A percentile compares a stretch with the other conserved stretches of the same genome.
Evolutionary conservation across 1,140 invertebrate species (phyloP).

Genomic region (Pseudobourletiella spinata): DNA sequence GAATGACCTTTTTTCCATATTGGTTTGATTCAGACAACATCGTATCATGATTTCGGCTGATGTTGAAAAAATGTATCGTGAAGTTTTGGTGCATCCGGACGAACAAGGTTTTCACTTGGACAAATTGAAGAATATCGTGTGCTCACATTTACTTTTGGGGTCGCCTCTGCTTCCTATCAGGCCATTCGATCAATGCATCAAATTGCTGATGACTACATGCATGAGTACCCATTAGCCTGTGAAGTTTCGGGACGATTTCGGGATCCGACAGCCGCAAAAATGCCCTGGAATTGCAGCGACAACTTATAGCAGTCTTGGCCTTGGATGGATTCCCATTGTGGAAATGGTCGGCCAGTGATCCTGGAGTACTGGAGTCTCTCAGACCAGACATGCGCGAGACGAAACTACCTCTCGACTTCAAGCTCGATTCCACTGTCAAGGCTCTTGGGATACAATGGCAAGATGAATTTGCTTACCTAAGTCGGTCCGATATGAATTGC

Average conservation of each 20-base stretch:
- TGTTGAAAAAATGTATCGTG: constrained; percentile 37
- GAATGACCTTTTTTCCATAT: constrained; percentile 39
- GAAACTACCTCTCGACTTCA: not conserved
- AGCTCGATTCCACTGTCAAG: constrained; percentile 34
- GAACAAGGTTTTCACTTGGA: constrained; percentile 10
- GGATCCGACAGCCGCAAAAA: constrained; percentile 38
- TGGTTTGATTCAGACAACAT: constrained; percentile 42
- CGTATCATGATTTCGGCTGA: constrained; percentile 38
- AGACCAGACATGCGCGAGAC: constrained; percentile 5
- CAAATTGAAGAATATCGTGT: constrained; percentile 36
- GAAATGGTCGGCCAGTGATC: constrained; percentile 39
- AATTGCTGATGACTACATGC: constrained; percentile 14
- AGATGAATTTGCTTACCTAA: not conserved
- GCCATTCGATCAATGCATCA: constrained; percentile 37
- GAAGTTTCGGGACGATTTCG: constrained; percentile 28
- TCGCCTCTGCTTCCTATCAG: constrained; percentile 37
- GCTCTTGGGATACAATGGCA: constrained; percentile 38
- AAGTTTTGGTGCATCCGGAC: constrained; percentile 8
- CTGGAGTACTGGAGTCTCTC: constrained; percentile 10
- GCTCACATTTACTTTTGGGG: constrained; percentile 40
- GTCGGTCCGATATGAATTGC: not conserved
- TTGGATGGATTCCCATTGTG: constrained; percentile 36
- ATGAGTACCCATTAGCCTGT: constrained; percentile 17
- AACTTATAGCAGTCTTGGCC: constrained; percentile 27
- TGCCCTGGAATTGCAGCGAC: constrained; percentile 32